Percentiles rank a stretch among this genome's conserved stretches.
Conservation (phyloP, 2,888 invertebrate genomes). For the Sesia apiformis region DNA sequence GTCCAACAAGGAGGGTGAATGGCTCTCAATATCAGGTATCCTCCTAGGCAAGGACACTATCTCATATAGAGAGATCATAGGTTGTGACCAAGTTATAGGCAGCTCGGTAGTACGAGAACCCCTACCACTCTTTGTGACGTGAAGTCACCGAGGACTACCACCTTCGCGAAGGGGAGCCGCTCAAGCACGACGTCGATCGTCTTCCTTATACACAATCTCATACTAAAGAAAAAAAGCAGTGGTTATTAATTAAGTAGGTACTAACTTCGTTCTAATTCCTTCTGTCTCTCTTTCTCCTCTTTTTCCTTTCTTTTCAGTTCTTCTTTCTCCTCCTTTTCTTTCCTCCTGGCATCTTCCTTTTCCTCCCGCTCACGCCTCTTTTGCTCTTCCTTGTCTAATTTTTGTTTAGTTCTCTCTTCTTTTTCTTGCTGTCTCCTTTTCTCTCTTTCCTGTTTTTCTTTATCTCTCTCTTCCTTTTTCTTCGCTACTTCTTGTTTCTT, state of each 20-base stretch:
- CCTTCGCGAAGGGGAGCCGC: too few species aligned
- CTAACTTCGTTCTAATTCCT: conserved; percentile 72
- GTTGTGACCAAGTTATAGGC: too few species aligned
- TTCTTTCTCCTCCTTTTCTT: conserved; percentile 68
- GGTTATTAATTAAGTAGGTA: background rate
- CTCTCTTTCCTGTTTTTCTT: conserved; percentile 59
- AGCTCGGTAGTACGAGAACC: too few species aligned
- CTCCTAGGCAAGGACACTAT: too few species aligned
- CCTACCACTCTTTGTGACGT: too few species aligned
- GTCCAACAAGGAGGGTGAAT: too few species aligned
- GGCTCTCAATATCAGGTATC: too few species aligned
- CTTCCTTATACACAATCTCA: too few species aligned
- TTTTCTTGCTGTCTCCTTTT: conserved; percentile 59
- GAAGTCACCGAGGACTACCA: too few species aligned
- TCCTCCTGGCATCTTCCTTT: conserved; percentile 57
- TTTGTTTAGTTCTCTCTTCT: conserved; percentile 60
- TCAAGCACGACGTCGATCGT: too few species aligned
- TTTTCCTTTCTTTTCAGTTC: conserved; percentile 66
- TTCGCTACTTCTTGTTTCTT: conserved; percentile 74
- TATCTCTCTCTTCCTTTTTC: conserved; percentile 71
- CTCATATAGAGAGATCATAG: too few species aligned
- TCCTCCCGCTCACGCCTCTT: conserved; percentile 53
- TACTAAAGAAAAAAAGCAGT: too few species aligned
- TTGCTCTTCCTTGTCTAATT: conserved; percentile 56
- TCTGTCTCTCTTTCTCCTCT: conserved; percentile 68